phyloP scores from a whole-genome alignment of 2,888 invertebrate genomes.

The Ethmia dodecea region DNA sequence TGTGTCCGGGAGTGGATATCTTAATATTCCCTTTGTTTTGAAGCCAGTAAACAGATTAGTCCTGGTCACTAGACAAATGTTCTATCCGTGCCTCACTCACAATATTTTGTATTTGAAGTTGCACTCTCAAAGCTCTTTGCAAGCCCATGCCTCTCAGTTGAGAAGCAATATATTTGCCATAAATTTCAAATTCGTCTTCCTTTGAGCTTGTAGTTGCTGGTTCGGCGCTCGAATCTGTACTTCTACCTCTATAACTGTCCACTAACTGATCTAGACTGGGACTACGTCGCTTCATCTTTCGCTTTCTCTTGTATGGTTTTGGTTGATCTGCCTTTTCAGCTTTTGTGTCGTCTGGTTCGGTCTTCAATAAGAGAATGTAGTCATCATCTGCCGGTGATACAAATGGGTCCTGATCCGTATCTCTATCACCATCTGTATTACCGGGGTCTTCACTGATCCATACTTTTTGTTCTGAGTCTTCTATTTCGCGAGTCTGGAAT shows the following conservation, averaged over 20 bases:
- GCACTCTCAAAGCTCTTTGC: conserved; percentile 50
- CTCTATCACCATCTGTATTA: conserved; percentile 4
- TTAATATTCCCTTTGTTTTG: too few relatives aligned
- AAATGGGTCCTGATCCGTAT: conserved; percentile 28
- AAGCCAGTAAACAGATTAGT: too few relatives aligned
- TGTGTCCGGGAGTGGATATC: too few relatives aligned
- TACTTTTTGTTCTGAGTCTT: background rate
- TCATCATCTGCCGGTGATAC: conserved; percentile 28
- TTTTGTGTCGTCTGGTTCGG: conserved; percentile 28
- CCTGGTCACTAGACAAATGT: background rate
- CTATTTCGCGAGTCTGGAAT: too few relatives aligned
- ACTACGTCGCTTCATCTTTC: conserved; percentile 38
- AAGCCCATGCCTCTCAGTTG: conserved; percentile 61
- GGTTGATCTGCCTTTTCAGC: conserved; percentile 2
- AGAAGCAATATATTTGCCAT: conserved; percentile 62
- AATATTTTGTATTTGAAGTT: conserved; percentile 59
- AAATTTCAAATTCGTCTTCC: conserved; percentile 69
- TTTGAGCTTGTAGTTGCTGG: background rate
- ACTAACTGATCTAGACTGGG: conserved; percentile 35
- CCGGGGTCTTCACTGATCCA: background rate
- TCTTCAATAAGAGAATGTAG: conserved; percentile 35
- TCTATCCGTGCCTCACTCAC: conserved; percentile 59
- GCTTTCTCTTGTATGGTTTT: conserved; percentile 20
- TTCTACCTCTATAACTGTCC: conserved; percentile 28
- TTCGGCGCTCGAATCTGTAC: conserved; percentile 21